Conservation (phyloP, 1,140 invertebrate species). For the Pogonomyrmex barbatus region DNA sequence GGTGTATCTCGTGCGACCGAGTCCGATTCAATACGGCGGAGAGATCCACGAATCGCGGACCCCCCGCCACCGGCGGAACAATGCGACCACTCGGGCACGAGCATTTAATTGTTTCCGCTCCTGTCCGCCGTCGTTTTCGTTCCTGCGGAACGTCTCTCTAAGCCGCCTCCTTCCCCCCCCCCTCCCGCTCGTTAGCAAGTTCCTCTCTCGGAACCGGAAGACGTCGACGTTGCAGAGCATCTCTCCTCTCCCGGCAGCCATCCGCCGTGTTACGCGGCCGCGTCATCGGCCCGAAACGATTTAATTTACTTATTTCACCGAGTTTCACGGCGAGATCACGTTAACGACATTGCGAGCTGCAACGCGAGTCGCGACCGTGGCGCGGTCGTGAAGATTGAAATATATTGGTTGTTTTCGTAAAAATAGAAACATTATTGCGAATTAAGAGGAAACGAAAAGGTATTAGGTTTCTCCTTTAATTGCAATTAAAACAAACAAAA, state of each 20-base stretch:
- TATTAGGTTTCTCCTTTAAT: not conserved
- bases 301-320: slow-evolving; percentile 71
- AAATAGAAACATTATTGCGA: slow-evolving; percentile 14
- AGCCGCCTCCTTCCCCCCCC: slow-evolving; percentile 66
- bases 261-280: slow-evolving; percentile 8
- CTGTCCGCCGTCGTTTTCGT: slow-evolving; percentile 75
- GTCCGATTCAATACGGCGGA: slow-evolving; percentile 35
- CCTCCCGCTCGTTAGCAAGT: slow-evolving; percentile 72
- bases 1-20: slow-evolving; percentile 43
- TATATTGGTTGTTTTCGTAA: not conserved
- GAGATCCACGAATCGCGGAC: slow-evolving; percentile 61
- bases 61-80: slow-evolving; percentile 66
- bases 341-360: slow-evolving; percentile 42
- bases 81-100: slow-evolving; percentile 72
- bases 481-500: not conserved
- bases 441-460: not conserved
- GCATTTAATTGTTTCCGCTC: slow-evolving; percentile 76
- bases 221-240: slow-evolving; percentile 69
- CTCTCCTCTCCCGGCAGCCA: not conserved
- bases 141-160: slow-evolving; percentile 70
- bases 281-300: slow-evolving; percentile 53
- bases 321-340: slow-evolving; percentile 43
- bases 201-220: slow-evolving; percentile 76
- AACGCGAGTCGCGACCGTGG: not conserved
- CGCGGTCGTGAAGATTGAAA: not conserved